Evolutionary conservation across 2,888 invertebrate species (phyloP).

Genomic region (Macrostomum cliftonense): DNA sequence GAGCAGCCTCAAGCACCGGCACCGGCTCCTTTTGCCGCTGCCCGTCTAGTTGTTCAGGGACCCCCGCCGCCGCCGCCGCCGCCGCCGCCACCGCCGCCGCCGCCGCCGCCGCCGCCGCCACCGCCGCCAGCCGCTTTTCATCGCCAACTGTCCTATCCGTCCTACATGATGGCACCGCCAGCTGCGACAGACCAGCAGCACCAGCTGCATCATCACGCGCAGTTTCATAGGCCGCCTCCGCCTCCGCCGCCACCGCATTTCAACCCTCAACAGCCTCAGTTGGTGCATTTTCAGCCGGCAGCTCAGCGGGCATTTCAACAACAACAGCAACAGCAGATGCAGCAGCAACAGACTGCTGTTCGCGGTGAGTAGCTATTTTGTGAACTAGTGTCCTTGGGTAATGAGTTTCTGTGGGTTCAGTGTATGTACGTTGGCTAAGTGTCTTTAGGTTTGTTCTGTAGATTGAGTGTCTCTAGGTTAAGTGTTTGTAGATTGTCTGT

Average conservation of each 20-base stretch:
- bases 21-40: too few species aligned
- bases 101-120: not conserved
- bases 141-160: conserved; percentile 8
- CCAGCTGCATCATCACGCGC: conserved; percentile 9
- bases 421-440: too few species aligned
- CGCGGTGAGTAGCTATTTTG: too few species aligned
- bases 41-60: conserved; percentile 4
- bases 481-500: too few species aligned
- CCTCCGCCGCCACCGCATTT: conserved; percentile 13
- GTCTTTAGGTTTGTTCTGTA: too few species aligned
- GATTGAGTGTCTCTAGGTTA: too few species aligned
- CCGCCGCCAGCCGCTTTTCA: conserved; percentile 7
- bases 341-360: too few species aligned
- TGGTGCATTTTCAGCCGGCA: conserved; percentile 14
- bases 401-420: too few species aligned
- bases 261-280: conserved; percentile 9
- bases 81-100: conserved; percentile 2
- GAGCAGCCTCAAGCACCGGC: too few species aligned
- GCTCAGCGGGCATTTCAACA: conserved; percentile 12
- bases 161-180: conserved; percentile 7
- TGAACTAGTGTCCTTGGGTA: too few species aligned
- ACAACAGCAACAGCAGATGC: conserved; percentile 13
- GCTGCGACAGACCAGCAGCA: conserved; percentile 5
- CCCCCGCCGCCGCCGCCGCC: conserved; percentile 3
- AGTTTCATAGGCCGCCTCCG: conserved; percentile 4